Percentiles rank a stretch among this genome's conserved stretches.
These are phyloP conservation scores for Sus cebifrons DNA, from an alignment of 2,797 vertebrate species.

Conservation along the genomic window DNA sequence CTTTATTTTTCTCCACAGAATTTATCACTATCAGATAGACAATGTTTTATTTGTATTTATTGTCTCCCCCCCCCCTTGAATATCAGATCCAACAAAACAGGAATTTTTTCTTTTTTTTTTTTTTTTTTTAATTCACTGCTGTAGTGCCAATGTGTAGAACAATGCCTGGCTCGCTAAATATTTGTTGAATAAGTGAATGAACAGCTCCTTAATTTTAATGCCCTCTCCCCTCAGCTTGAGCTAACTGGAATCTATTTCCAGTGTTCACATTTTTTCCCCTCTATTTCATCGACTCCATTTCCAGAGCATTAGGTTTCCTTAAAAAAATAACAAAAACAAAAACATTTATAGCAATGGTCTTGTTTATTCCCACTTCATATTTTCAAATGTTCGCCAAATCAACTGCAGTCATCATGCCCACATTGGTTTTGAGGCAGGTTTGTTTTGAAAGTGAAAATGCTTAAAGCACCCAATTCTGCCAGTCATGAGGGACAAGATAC, in stretches of 20 bases:
- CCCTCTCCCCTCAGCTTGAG: constrained; percentile 18
- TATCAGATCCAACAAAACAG: not conserved
- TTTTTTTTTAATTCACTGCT: not conserved
- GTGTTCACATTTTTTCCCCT: constrained; percentile 42
- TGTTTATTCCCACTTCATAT: constrained; percentile 75
- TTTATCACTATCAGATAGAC: not conserved
- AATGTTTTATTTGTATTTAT: not conserved
- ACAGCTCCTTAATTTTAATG: constrained; percentile 46
- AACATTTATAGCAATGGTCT: constrained; percentile 66
- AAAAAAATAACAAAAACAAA: constrained; percentile 17
- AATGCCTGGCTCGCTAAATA: constrained; percentile 28
- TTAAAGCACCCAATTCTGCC: constrained; percentile 46
- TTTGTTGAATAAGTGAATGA: constrained; percentile 62
- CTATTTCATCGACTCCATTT: constrained; percentile 68
- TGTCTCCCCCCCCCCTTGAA: not conserved
- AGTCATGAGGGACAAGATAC: constrained; percentile 29
- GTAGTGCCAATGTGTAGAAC: not conserved
- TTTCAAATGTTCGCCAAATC: constrained; percentile 76
- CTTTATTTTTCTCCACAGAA: not conserved
- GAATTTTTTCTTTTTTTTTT: not conserved
- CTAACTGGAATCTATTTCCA: constrained; percentile 61
- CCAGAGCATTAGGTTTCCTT: constrained; percentile 66
- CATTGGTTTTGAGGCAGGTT: constrained; percentile 72
- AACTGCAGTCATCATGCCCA: constrained; percentile 62
- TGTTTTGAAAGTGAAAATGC: constrained; percentile 73